Conservation (phyloP, 1,140 invertebrate genomes). For the Nautilus pompilius region DNA sequence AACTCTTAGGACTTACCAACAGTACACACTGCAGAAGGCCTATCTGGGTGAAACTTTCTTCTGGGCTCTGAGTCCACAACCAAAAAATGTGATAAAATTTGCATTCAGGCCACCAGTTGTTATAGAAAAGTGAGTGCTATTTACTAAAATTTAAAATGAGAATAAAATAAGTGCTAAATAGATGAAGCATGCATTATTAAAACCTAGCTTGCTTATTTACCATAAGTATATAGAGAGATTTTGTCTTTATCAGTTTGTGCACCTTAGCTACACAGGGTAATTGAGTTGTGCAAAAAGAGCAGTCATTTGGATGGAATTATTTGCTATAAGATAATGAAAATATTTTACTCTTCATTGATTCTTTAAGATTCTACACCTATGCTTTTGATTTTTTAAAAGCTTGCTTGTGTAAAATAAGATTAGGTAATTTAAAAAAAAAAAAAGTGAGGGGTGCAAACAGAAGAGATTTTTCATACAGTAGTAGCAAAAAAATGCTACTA, state of each 20-base stretch:
- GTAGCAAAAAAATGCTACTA: not conserved
- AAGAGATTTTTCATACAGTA: too few species aligned
- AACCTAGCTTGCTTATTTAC: not conserved
- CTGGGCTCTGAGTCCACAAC: constrained; percentile 84
- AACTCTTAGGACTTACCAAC: constrained; percentile 79
- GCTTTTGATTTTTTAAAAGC: too few species aligned
- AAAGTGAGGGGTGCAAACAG: too few species aligned
- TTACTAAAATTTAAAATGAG: not conserved
- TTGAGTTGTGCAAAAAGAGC: not conserved
- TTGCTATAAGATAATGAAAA: too few species aligned
- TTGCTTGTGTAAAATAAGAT: too few species aligned
- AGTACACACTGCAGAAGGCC: constrained; percentile 75
- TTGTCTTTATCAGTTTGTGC: not conserved
- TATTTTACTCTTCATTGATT: too few species aligned
- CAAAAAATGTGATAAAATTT: constrained; percentile 79
- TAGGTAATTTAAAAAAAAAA: too few species aligned
- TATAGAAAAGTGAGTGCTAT: constrained; percentile 68
- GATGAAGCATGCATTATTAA: not conserved
- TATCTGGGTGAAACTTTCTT: constrained; percentile 89
- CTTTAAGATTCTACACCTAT: too few species aligned
- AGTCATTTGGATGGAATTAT: too few species aligned
- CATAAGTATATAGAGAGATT: not conserved
- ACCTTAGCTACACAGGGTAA: not conserved
- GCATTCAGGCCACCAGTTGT: constrained; percentile 73
- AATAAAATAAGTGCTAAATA: not conserved